Conservation (phyloP, 1,140 invertebrate genomes). For the Sweltsa coloradensis region DNA sequence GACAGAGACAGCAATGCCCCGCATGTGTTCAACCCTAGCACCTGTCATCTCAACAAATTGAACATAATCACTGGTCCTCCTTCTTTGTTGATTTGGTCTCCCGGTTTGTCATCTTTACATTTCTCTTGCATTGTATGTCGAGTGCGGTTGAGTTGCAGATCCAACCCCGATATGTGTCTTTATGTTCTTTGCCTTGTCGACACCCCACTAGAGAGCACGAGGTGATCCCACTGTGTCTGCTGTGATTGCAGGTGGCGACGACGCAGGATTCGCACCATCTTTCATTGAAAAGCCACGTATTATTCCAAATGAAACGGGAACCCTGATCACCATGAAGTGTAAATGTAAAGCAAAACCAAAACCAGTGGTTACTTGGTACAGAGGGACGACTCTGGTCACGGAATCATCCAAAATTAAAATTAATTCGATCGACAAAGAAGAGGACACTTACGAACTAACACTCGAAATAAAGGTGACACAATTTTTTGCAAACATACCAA, state of each 20-base stretch:
- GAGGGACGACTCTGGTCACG: constrained; percentile 71
- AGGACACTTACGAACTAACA: constrained; percentile 79
- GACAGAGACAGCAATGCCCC: no score
- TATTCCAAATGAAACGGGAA: constrained; percentile 92
- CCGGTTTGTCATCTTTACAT: no score
- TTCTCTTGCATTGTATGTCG: no score
- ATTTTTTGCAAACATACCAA: no score
- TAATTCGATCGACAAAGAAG: constrained; percentile 55
- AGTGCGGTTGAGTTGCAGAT: no score
- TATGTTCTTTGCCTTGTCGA: no score
- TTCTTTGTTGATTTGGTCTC: no score
- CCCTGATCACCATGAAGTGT: constrained; percentile 91
- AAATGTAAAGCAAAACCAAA: constrained; percentile 87
- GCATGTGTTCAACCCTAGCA: no score
- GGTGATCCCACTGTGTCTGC: constrained; percentile 11
- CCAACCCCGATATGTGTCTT: no score
- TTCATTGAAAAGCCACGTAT: constrained; percentile 95
- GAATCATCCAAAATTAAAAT: constrained; percentile 79
- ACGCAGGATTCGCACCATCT: constrained; percentile 81
- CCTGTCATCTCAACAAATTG: no score
- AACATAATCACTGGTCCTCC: no score
- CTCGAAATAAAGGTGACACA: constrained; percentile 81
- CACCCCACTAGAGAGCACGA: no score
- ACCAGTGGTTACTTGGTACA: constrained; percentile 80
- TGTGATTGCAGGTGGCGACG: constrained; percentile 66